These are phyloP conservation scores for Lagodon rhomboides DNA, from an alignment of 2,797 vertebrate genomes.

Conservation along the genomic window DNA sequence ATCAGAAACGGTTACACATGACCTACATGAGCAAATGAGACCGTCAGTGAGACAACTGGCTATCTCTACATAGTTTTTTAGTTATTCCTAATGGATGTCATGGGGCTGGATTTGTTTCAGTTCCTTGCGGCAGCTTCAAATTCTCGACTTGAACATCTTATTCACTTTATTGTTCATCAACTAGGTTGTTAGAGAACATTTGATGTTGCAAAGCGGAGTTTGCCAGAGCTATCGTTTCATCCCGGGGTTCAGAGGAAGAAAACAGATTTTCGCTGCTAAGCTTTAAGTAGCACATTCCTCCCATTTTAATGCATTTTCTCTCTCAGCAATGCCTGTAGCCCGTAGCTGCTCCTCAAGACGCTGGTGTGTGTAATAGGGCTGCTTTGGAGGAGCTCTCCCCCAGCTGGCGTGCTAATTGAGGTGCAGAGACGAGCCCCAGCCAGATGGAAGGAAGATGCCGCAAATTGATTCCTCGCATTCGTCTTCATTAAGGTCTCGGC, in stretches of 20 bases:
- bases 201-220: constrained; percentile 36
- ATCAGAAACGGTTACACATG: constrained; percentile 15
- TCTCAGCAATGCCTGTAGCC: constrained; percentile 63
- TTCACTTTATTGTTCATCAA: constrained; percentile 40
- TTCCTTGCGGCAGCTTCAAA: too few relatives aligned
- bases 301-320: constrained; percentile 57
- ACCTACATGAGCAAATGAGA: too few relatives aligned
- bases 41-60: too few relatives aligned
- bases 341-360: constrained; percentile 65
- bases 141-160: constrained; percentile 12
- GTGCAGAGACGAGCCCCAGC: constrained; percentile 79
- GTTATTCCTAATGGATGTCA: too few relatives aligned
- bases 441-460: constrained; percentile 87
- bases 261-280: constrained; percentile 51
- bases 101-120: too few relatives aligned
- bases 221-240: constrained; percentile 52
- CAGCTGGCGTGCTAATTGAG: constrained; percentile 88
- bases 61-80: too few relatives aligned
- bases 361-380: constrained; percentile 77
- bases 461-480: constrained; percentile 88
- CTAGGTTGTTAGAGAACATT: constrained; percentile 37
- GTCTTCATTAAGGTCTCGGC: constrained; percentile 87
- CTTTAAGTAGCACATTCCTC: constrained; percentile 69
- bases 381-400: constrained; percentile 81
- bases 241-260: constrained; percentile 41